phyloP scores from a whole-genome alignment of 2,797 vertebrate genomes.

The Moxostoma hubbsi region DNA sequence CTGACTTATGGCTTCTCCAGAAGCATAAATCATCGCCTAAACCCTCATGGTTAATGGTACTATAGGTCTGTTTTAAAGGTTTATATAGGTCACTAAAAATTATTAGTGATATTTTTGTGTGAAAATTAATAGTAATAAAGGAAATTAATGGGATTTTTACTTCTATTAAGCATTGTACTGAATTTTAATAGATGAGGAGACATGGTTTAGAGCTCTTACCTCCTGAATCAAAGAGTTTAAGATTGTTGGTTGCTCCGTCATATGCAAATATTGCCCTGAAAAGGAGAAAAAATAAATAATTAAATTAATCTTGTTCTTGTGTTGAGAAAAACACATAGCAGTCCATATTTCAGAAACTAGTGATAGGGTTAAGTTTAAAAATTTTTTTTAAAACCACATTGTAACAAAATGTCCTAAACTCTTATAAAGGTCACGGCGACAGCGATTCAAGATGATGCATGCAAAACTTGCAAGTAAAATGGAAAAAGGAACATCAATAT shows the following conservation, averaged over 20 bases:
- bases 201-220: constrained; percentile 64
- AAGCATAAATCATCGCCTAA: too few species aligned
- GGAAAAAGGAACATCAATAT: constrained; percentile 36
- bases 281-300: constrained; percentile 49
- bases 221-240: constrained; percentile 83
- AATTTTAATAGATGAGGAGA: too few species aligned
- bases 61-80: too few species aligned
- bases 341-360: neutral
- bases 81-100: too few species aligned
- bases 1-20: too few species aligned
- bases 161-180: too few species aligned
- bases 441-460: neutral
- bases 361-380: neutral
- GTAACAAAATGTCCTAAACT: neutral
- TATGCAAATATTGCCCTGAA: constrained; percentile 81
- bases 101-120: too few species aligned
- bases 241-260: constrained; percentile 79
- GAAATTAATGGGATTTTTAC: too few species aligned
- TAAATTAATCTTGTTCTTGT: neutral
- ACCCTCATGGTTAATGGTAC: too few species aligned
- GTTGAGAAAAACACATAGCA: neutral
- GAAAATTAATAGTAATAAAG: too few species aligned
- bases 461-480: constrained; percentile 13
- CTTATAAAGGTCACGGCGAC: constrained; percentile 1
- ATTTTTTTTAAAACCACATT: neutral